phyloP scores from a whole-genome alignment of 2,113 vertebrate species.

The Trematomus loennbergii region DNA sequence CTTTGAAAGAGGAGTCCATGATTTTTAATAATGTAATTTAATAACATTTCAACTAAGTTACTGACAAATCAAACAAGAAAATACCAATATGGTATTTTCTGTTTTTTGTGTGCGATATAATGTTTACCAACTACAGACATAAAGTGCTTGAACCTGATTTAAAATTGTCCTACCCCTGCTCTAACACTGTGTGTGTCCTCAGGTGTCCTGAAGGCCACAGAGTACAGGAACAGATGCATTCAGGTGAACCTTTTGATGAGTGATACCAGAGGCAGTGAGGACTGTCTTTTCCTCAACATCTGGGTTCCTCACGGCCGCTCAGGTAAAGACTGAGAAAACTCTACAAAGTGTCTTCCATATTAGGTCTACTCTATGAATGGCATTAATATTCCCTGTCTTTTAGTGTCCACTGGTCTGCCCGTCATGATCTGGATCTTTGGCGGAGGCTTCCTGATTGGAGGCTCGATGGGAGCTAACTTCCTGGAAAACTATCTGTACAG shows the following conservation, averaged over 20 bases:
- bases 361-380: neutral
- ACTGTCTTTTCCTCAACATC: constrained; percentile 97
- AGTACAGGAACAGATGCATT: constrained; percentile 85
- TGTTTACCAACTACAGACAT: too few relatives aligned
- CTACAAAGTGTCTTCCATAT: too few relatives aligned
- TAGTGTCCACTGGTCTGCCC: constrained; percentile 89
- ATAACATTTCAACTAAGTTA: too few relatives aligned
- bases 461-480: constrained; percentile 87
- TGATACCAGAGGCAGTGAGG: constrained; percentile 82
- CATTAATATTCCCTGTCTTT: neutral
- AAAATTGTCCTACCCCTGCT: neutral
- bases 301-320: constrained; percentile 90
- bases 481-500: constrained; percentile 90
- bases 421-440: constrained; percentile 96
- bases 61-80: too few relatives aligned
- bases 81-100: too few relatives aligned
- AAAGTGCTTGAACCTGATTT: too few relatives aligned
- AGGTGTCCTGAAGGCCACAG: constrained; percentile 87
- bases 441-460: constrained; percentile 88
- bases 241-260: constrained; percentile 85
- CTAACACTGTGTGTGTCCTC: neutral
- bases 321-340: constrained; percentile 50
- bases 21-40: too few relatives aligned
- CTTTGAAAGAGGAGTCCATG: too few relatives aligned
- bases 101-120: too few relatives aligned